These are phyloP conservation scores for Sebastes itinus DNA, from an alignment of 2,797 vertebrate species.

Conservation along the genomic window DNA sequence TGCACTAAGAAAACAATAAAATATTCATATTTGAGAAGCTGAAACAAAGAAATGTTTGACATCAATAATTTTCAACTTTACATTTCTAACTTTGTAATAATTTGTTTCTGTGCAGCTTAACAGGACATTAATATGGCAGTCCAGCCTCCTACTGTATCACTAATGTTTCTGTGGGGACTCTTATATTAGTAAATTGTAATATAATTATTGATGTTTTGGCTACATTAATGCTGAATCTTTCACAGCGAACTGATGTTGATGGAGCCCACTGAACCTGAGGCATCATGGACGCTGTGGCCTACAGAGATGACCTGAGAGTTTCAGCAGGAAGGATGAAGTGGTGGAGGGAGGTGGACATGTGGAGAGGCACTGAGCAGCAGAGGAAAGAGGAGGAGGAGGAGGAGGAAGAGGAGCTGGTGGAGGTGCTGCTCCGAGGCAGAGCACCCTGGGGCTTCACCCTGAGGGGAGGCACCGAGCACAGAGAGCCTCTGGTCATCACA, in stretches of 20 bases:
- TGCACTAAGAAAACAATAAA: background rate
- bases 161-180: background rate
- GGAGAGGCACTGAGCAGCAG: background rate
- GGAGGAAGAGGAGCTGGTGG: slow-evolving; percentile 46
- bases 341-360: slow-evolving; percentile 29
- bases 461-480: slow-evolving; percentile 89
- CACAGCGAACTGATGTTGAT: slow-evolving; percentile 2
- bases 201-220: too few relatives aligned
- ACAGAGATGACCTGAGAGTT: slow-evolving; percentile 28
- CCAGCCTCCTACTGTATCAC: background rate
- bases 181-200: background rate
- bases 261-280: slow-evolving; percentile 4
- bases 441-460: slow-evolving; percentile 94
- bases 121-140: background rate
- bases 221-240: background rate
- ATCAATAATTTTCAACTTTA: background rate
- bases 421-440: slow-evolving; percentile 78
- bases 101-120: background rate
- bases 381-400: background rate
- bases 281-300: slow-evolving; percentile 42
- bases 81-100: background rate
- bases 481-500: slow-evolving; percentile 90
- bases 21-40: background rate
- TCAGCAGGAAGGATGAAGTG: slow-evolving; percentile 44
- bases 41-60: background rate